These are phyloP conservation scores for Ardeotis arabs DNA, from an alignment of 2,113 vertebrate genomes.

Conservation along the genomic window DNA sequence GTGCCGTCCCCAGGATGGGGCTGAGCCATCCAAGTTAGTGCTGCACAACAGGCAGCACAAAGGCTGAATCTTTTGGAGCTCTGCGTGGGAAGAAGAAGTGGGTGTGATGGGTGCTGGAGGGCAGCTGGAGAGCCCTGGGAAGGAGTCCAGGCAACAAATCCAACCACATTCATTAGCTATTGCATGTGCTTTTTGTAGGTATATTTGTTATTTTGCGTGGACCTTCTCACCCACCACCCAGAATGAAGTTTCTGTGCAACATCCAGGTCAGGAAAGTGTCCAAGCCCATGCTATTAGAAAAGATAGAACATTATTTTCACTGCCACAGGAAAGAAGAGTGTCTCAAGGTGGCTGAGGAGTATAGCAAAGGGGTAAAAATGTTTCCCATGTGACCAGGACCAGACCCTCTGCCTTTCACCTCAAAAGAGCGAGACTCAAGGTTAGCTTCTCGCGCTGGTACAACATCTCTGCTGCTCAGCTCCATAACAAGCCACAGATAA, in stretches of 20 bases:
- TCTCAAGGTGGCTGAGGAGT: background rate
- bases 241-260: background rate
- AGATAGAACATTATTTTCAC: background rate
- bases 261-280: background rate
- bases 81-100: background rate
- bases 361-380: background rate
- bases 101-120: background rate
- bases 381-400: background rate
- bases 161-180: background rate
- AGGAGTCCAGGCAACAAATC: background rate
- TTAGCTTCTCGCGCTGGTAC: background rate
- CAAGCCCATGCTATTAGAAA: background rate
- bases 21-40: background rate
- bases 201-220: background rate
- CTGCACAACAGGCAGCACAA: background rate
- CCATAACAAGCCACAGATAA: background rate
- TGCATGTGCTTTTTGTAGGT: background rate
- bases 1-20: fast-evolving
- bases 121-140: background rate
- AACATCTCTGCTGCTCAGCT: background rate
- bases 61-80: background rate
- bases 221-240: background rate
- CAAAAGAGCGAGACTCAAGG: background rate
- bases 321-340: background rate
- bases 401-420: background rate